phyloP scores from a whole-genome alignment of 2,113 vertebrate species.

The Eudyptes chrysolophus region DNA sequence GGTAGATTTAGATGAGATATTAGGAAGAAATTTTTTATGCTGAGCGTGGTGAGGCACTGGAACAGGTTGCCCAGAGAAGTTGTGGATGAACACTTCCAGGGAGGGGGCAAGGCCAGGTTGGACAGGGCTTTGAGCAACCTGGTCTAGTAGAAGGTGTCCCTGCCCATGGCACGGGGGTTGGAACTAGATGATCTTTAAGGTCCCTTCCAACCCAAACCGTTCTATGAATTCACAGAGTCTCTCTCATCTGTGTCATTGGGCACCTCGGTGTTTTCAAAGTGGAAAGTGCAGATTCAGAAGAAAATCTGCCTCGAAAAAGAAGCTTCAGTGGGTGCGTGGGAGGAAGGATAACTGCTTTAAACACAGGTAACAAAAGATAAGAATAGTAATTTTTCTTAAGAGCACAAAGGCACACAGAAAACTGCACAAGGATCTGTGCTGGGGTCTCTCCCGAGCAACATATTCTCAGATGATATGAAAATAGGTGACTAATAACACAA shows the following conservation, averaged over 20 bases:
- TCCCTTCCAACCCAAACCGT: neutral
- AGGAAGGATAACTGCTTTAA: neutral
- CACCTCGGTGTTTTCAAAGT: neutral
- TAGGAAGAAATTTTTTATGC: neutral
- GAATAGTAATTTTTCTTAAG: neutral
- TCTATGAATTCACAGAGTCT: neutral
- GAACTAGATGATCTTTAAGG: neutral
- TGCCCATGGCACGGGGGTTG: neutral
- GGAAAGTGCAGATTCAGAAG: neutral
- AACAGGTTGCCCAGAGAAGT: neutral
- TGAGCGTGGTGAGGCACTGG: accelerated
- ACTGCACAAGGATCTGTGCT: neutral
- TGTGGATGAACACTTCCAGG: neutral
- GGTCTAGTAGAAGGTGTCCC: neutral
- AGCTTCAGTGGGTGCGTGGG: neutral
- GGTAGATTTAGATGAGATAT: neutral
- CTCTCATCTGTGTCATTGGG: neutral
- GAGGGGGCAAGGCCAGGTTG: neutral
- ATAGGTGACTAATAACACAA: neutral
- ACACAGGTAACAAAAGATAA: neutral
- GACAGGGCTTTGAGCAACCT: accelerated
- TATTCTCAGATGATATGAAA: neutral
- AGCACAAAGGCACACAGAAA: neutral
- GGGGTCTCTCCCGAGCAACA: neutral
- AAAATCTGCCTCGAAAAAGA: neutral